Evolutionary conservation across 2,113 vertebrate genomes (phyloP).

Genomic region (Synodontis membranacea): DNA sequence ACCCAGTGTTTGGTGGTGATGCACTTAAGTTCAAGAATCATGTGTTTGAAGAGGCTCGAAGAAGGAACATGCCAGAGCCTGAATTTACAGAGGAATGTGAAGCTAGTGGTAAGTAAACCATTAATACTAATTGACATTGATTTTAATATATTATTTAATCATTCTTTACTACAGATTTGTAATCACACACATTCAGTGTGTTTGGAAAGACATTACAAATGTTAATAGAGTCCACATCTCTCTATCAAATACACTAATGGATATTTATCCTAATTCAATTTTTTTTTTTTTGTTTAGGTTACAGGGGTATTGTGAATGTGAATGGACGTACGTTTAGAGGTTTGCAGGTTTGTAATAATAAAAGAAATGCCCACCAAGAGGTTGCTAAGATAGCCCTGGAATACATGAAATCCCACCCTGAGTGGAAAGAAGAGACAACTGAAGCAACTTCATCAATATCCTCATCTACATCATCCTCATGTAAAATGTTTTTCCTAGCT

Average conservation of each 20-base stretch:
- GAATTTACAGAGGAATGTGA: conserved; percentile 45
- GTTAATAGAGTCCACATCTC: neutral
- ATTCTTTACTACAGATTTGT: neutral
- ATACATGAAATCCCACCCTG: neutral
- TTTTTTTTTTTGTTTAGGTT: conserved; percentile 49
- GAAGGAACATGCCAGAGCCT: conserved; percentile 48
- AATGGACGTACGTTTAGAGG: conserved; percentile 49
- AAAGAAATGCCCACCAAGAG: conserved; percentile 58
- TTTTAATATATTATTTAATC: neutral
- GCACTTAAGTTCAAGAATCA: conserved; percentile 56
- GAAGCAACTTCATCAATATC: conserved; percentile 10
- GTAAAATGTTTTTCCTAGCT: neutral
- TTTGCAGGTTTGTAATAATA: neutral
- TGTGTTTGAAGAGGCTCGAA: conserved; percentile 48
- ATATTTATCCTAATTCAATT: neutral
- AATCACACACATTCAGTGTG: too few species aligned
- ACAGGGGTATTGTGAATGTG: conserved; percentile 47
- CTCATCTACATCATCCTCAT: neutral
- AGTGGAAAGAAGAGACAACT: conserved; percentile 11
- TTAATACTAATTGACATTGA: neutral
- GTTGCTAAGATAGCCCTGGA: conserved; percentile 54
- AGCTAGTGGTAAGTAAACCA: conserved; percentile 43
- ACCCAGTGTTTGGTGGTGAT: conserved; percentile 37
- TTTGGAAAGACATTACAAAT: neutral
- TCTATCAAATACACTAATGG: neutral